These are phyloP conservation scores for Papilio helenus DNA, from an alignment of 1,140 invertebrate genomes.

Conservation along the genomic window DNA sequence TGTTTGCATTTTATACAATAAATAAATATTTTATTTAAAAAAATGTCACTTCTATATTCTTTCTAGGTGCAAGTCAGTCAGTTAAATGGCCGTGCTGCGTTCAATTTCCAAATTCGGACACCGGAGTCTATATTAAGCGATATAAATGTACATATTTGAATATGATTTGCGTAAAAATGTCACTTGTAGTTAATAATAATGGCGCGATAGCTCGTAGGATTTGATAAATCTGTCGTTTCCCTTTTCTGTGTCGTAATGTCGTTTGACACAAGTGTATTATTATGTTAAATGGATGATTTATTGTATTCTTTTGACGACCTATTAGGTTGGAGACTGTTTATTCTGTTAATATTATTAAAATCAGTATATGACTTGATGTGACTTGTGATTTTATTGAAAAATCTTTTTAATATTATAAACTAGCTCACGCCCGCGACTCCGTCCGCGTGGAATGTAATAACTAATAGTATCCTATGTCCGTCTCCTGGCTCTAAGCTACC, in stretches of 20 bases:
- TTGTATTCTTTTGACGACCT: background rate
- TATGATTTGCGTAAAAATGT: conserved; percentile 68
- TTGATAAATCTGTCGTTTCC: conserved; percentile 40
- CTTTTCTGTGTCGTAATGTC: conserved; percentile 19
- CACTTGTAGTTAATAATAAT: conserved; percentile 45
- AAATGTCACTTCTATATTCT: background rate
- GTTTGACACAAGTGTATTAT: conserved; percentile 13
- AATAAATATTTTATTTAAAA: conserved; percentile 39
- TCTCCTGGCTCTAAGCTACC: too few relatives aligned
- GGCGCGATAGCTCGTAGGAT: conserved; percentile 39
- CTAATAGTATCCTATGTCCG: too few relatives aligned
- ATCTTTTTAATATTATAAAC: background rate
- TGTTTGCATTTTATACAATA: background rate
- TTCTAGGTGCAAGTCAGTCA: conserved; percentile 11
- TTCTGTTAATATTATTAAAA: conserved; percentile 25
- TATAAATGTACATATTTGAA: conserved; percentile 58
- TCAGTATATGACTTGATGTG: background rate
- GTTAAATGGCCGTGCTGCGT: conserved; percentile 25
- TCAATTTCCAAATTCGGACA: conserved; percentile 43
- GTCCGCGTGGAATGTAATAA: too few relatives aligned
- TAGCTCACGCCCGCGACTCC: too few relatives aligned
- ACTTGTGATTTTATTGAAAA: background rate
- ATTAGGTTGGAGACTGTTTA: background rate
- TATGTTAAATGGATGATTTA: conserved; percentile 36
- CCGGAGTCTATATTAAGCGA: conserved; percentile 57